Percentiles rank a stretch among this genome's conserved stretches.
These are phyloP conservation scores for Trinectes maculatus DNA, from an alignment of 2,113 vertebrate genomes.

Conservation along the genomic window DNA sequence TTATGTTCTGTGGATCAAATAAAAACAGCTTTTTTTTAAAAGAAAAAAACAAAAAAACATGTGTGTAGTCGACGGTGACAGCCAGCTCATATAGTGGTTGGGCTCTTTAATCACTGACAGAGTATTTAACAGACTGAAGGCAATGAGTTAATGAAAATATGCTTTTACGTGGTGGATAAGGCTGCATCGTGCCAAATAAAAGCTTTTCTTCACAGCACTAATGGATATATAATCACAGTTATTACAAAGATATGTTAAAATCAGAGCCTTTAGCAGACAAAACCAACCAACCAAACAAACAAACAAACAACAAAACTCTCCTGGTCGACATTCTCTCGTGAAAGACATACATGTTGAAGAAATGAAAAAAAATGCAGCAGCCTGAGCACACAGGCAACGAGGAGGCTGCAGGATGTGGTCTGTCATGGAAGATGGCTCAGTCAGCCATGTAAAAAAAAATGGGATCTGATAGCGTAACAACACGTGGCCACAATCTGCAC, in stretches of 20 bases:
- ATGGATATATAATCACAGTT: neutral
- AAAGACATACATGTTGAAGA: neutral
- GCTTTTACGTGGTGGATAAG: neutral
- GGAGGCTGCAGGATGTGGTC: neutral
- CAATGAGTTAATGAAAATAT: neutral
- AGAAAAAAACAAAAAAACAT: too few species aligned
- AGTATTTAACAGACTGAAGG: conserved; percentile 1
- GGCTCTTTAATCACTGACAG: neutral
- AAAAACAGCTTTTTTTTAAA: conserved; percentile 55
- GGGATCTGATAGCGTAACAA: conserved; percentile 18
- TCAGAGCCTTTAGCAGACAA: neutral
- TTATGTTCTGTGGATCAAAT: conserved; percentile 35
- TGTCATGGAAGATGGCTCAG: conserved; percentile 4
- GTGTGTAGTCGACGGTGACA: conserved; percentile 16
- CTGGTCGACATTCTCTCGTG: neutral
- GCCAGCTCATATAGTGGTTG: conserved; percentile 18
- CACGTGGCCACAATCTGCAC: conserved; percentile 30
- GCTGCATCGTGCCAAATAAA: neutral
- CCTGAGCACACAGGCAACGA: neutral
- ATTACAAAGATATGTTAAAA: neutral
- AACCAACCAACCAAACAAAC: too few species aligned
- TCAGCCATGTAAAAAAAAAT: conserved; percentile 5
- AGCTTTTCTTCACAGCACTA: neutral
- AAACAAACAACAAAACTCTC: neutral
- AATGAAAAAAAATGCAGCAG: neutral